Evolutionary conservation across 1,140 invertebrate species (phyloP).

Genomic region (Linepithema humile): DNA sequence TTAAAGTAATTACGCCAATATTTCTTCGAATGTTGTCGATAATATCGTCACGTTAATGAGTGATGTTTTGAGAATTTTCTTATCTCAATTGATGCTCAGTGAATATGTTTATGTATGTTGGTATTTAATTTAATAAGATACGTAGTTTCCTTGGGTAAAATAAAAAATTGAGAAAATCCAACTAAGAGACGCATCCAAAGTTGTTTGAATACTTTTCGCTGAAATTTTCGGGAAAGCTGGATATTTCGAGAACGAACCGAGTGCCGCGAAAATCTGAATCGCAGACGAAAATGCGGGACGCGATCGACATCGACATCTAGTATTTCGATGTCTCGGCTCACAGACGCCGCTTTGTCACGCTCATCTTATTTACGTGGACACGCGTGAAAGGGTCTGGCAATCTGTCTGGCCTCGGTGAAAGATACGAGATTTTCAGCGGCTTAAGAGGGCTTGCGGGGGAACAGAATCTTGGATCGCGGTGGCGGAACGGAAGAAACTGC

Average conservation of each 20-base stretch:
- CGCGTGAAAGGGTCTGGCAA: slow-evolving; percentile 64
- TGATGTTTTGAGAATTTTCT: background rate
- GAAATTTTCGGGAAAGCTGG: background rate
- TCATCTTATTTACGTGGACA: slow-evolving; percentile 54
- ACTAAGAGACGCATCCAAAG: background rate
- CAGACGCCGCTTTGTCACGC: slow-evolving; percentile 49
- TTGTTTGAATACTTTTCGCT: background rate
- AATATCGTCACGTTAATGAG: background rate
- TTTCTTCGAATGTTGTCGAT: background rate
- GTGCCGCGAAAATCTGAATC: background rate
- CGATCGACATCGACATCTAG: slow-evolving; percentile 7
- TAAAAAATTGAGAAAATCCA: background rate
- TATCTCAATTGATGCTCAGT: background rate
- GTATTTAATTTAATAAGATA: background rate
- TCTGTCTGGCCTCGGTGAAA: slow-evolving; percentile 54
- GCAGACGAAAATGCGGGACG: background rate
- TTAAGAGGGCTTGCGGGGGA: slow-evolving; percentile 56
- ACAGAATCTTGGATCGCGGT: background rate
- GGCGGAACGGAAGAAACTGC: slow-evolving; percentile 17
- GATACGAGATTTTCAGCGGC: slow-evolving; percentile 69
- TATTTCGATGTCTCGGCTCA: slow-evolving; percentile 15
- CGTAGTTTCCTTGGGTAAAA: background rate
- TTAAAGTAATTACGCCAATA: background rate
- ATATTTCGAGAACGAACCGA: background rate
- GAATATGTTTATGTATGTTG: background rate